phyloP scores from a whole-genome alignment of 1,140 invertebrate genomes.

The Globodera ellingtonae region DNA sequence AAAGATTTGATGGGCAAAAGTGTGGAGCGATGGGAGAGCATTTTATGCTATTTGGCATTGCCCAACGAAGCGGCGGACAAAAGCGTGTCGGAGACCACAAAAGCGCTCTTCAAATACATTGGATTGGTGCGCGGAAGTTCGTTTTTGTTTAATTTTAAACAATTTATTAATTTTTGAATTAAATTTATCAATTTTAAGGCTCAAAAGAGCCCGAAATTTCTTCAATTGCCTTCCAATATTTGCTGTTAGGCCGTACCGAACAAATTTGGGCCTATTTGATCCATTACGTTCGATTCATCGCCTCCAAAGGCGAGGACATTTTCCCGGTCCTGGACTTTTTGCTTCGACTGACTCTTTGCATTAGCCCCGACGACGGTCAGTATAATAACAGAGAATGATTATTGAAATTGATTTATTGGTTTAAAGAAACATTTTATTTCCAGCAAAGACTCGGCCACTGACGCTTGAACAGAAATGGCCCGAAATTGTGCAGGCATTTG shows the following conservation, averaged over 20 bases:
- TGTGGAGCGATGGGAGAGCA: constrained; percentile 50
- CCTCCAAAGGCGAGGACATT: constrained; percentile 23
- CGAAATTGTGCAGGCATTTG: constrained; percentile 37
- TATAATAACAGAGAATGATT: neutral
- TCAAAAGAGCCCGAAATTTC: constrained; percentile 40
- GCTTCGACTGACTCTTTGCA: constrained; percentile 36
- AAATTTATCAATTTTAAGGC: neutral
- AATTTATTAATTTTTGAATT: neutral
- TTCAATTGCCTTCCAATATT: constrained; percentile 48
- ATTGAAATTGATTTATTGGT: neutral
- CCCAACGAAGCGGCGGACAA: constrained; percentile 39
- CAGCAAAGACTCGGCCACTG: constrained; percentile 12
- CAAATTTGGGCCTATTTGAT: constrained; percentile 56
- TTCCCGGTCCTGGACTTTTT: constrained; percentile 39
- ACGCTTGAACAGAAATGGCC: constrained; percentile 37
- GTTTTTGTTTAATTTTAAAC: constrained; percentile 1
- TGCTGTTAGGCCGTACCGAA: constrained; percentile 42
- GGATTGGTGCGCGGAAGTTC: constrained; percentile 42
- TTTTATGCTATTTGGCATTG: constrained; percentile 51
- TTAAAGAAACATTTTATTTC: neutral
- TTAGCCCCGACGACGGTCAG: constrained; percentile 18
- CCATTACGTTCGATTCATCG: constrained; percentile 41
- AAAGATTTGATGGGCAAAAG: constrained; percentile 39
- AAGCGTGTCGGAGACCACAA: constrained; percentile 38
- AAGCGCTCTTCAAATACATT: constrained; percentile 45